These are phyloP conservation scores for Lipotes vexillifer DNA, from an alignment of 2,113 vertebrate genomes.

Conservation along the genomic window DNA sequence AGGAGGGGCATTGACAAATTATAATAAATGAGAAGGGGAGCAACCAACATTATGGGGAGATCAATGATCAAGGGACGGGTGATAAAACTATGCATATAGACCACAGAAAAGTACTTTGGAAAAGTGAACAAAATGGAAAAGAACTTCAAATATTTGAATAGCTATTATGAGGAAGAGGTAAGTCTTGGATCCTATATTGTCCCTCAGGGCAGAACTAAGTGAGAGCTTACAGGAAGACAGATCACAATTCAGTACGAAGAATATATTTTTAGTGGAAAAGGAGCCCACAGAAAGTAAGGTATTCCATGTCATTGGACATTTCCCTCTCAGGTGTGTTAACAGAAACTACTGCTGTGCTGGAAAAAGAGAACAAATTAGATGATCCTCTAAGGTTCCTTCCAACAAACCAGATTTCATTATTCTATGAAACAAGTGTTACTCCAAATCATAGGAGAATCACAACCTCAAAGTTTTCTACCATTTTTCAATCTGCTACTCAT, in stretches of 20 bases:
- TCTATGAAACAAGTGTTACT: conserved; percentile 1
- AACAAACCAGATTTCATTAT: conserved; percentile 33
- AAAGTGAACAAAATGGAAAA: neutral
- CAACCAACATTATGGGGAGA: neutral
- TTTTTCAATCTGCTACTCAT: conserved; percentile 4
- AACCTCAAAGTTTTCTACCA: neutral
- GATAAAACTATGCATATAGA: neutral
- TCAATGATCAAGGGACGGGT: neutral
- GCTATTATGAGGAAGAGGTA: neutral
- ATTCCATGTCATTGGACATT: neutral
- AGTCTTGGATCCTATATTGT: neutral
- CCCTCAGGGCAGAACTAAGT: neutral
- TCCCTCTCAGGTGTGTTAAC: neutral
- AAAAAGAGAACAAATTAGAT: neutral
- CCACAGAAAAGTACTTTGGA: neutral
- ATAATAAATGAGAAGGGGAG: neutral
- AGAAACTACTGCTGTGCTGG: neutral
- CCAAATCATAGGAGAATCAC: neutral
- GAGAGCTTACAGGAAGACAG: neutral
- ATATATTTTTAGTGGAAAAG: neutral
- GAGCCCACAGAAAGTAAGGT: neutral
- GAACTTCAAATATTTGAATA: neutral
- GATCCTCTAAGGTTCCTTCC: neutral
- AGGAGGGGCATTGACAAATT: neutral
- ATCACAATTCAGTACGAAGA: neutral